A percentile compares a stretch with the other conserved stretches of the same genome.
phyloP scores from a whole-genome alignment of 2,113 vertebrate species.

The Melanostigma gelatinosum region DNA sequence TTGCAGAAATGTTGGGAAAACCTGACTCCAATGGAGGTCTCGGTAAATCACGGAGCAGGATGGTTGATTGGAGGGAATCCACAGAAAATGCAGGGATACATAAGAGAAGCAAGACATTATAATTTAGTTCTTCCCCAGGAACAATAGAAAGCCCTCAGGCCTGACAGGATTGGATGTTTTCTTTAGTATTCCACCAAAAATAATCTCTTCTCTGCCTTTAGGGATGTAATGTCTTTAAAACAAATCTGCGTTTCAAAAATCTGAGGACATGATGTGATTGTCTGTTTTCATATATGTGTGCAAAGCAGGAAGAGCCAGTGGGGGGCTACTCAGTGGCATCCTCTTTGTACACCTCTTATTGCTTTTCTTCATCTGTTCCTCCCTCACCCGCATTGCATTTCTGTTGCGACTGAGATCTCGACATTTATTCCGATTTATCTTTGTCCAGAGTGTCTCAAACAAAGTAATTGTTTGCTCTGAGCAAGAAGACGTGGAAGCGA shows the following conservation, averaged over 20 bases:
- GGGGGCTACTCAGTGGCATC: constrained; percentile 22
- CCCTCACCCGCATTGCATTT: constrained; percentile 32
- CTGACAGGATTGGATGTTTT: constrained; percentile 30
- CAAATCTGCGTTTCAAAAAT: constrained; percentile 20
- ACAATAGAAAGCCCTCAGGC: constrained; percentile 29
- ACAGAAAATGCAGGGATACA: constrained; percentile 23
- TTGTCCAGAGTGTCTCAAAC: constrained; percentile 59
- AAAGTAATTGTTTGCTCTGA: constrained; percentile 71
- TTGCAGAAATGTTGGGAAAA: constrained; percentile 35
- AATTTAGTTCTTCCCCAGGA: neutral
- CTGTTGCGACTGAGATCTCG: constrained; percentile 38
- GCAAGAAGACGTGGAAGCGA: constrained; percentile 42
- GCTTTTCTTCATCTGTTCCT: constrained; percentile 32
- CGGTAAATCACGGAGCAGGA: constrained; percentile 1
- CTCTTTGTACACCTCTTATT: constrained; percentile 40
- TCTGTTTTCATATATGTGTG: neutral
- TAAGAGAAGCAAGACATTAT: neutral
- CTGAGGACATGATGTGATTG: constrained; percentile 26
- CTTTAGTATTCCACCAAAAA: constrained; percentile 46
- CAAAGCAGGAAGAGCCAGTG: neutral
- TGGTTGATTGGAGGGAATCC: constrained; percentile 14
- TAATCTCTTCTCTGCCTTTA: constrained; percentile 26
- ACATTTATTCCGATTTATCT: constrained; percentile 67
- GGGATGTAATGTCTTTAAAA: constrained; percentile 20
- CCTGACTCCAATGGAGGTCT: constrained; percentile 44